Base-by-base conservation (phyloP, 2,797 vertebrate genomes). In the Helarctos malayanus region DNA sequence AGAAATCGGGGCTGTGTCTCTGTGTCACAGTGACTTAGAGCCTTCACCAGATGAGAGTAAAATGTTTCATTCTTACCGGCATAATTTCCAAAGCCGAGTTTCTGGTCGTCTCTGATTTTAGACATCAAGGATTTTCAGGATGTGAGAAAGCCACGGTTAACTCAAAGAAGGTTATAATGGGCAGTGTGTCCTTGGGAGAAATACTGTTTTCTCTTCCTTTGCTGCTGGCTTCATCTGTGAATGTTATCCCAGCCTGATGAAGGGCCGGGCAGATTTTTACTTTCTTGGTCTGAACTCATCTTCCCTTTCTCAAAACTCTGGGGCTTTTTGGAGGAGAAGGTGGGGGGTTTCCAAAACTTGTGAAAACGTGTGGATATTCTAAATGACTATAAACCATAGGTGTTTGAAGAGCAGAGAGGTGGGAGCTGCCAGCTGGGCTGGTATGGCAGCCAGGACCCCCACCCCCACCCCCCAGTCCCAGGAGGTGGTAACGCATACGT, bases 301-400 rank as follows among this genome's bases (percentile, higher is more conserved):
- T 68, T 84, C 63, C 73, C 49, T 92, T 92, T 89, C 35, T 89
- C 49, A 54, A 94, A 88, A 81, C 19, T 69, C 79, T 49, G 52
- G 45, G 47, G 3, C 14, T 78, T 6, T 92, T 75, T 89, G 89
- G 52, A 49, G 76, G 57, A 73, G 69, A 83, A 89, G 35, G 23
- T 49, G 49, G 47, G 19, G 38, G 19, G 38, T 92, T 83, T 16
- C 23, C 25, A 23, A 80, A 89, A 61, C 27, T 81, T 95, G 27
- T 52, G 57, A 89, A 47, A 47, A 29, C 16, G 21, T 61, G 27
- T 15, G 52, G 32, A 11, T 89, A 18, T 69, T 87, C 54, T 63
- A n/a, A 69, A 25, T 52, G 87, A 84, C 10, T 54, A 61, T 13
- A 54, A 13, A 16, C 76, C 57, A 12, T 45, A 2, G 13, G 32